Percentiles rank a stretch among this genome's conserved stretches.
These are phyloP conservation scores for Argyra leucocephala DNA, from an alignment of 2,888 invertebrate genomes.

Conservation along the genomic window DNA sequence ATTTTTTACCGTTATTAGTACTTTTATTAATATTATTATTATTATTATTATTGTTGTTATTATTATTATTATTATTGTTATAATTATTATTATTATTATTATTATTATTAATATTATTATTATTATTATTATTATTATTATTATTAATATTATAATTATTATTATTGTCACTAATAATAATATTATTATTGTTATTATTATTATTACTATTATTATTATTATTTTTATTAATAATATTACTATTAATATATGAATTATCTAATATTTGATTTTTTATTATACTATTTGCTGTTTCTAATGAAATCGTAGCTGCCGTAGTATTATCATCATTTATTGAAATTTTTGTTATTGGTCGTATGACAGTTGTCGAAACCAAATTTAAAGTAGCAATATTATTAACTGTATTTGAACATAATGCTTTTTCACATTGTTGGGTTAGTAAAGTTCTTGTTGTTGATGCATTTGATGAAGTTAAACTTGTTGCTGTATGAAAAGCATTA, in stretches of 20 bases:
- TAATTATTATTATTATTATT: not conserved
- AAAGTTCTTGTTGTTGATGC: not conserved
- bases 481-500: no score
- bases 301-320: not conserved
- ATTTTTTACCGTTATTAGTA: not conserved
- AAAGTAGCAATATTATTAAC: not conserved
- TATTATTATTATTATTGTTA: not conserved
- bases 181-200: no score
- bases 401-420: not conserved
- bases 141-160: no score
- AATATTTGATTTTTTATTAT: not conserved
- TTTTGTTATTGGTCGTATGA: constrained; percentile 20
- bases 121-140: not conserved
- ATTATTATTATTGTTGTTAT: not conserved
- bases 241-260: no score
- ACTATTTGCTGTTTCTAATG: not conserved
- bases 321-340: constrained; percentile 8
- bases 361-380: constrained; percentile 21
- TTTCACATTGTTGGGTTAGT: not conserved
- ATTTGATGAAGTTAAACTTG: not conserved
- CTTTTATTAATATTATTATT: not conserved
- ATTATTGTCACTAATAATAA: no score
- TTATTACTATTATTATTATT: no score
- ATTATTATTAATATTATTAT: not conserved
- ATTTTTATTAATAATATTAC: no score